Base-by-base conservation (phyloP, 2,113 vertebrate species). In the Pipra filicauda region DNA sequence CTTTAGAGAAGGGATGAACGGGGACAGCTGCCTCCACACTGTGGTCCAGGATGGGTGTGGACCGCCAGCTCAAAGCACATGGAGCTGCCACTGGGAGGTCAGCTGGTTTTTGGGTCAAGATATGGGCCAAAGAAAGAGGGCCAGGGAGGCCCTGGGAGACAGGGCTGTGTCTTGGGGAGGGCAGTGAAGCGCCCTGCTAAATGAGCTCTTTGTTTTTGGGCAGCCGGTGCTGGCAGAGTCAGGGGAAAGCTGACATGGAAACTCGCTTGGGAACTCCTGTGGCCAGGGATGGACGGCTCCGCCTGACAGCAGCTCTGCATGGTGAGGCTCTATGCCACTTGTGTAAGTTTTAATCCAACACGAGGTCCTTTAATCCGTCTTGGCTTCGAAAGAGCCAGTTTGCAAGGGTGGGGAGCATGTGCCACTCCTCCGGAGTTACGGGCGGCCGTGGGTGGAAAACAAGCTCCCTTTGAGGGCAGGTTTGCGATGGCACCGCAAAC, bases 51-150 rank as follows among this genome's bases (percentile, higher is more conserved):
- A 10, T 3, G 61, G 44, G 30, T 8, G 33, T 8, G 57, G 71
- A 61, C 24, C 0, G 0, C 28, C 11, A 27, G 46, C 39, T 33
- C 30, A 13, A 5, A 5, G 35, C 39, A 59, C 0, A 0, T 1
- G 65, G 75, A 39, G 43, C 46, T 88, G 39, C 51, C 35, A 28
- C 6, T 72, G 52, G 22, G 54, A 94, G 17, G 8, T 23, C 1
- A 2, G 27, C 39, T 82, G 16, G 0, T 19, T 70, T 59, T 41
- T 27, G 52, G 39, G 24, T 43, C 30, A 74, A 89, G 39, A 39
- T 69, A 69, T 0, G 0, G 19, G 30, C 73, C 73, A 33, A 58
- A 78, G 70, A 93, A 22, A 3, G 3, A 8, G 65, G 39, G 15
- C 41, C 43, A 76, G 49, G 64, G 84, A 89, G 54, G 41, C 23